Evolutionary conservation across 1,140 invertebrate genomes (phyloP), one percentile per base, ranked within the genome.

Genomic region (Solen grandis): DNA sequence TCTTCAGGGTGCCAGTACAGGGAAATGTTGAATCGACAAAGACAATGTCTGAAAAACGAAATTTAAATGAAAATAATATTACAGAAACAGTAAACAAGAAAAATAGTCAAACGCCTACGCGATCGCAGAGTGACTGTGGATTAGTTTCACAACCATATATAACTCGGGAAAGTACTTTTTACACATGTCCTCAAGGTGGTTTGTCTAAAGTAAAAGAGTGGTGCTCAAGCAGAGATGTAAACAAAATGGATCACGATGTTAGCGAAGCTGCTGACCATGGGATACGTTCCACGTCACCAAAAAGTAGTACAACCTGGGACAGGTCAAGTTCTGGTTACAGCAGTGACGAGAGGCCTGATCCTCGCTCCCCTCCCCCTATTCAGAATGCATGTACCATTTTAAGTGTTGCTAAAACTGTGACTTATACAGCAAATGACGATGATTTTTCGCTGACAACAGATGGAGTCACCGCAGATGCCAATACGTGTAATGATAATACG

Each of bases 301-400:
- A 73, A 57, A 80, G 77, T 50, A 80, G 65, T 27, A 65, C 69
- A 22, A 80, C 77, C 2, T 80, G 66, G 77, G 77, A 80, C 19
- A 36, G 77, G 29, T 70, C 65, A 22, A 80, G 77, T 52, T 80
- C 77, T 10, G 77, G 77, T 14, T 80, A 80, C 31, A 80, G 77
- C 50, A 80, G 77, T 65, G 77, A 80, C 25, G 77, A 80, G 35
- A 38, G 77, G 3, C 38, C 36, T 27, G 77, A 80, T 36, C 66
- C 77, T 29, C 36, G 66, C 5, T 80, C 77, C 25, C 77, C 77
- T 2, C 77, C 68, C 4, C 77, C 68, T 0, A 50, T 25, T 62
- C 75, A 5, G n/a, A 68, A 36, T 66, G 65, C 35, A 10, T 66
- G 59, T 63, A 29, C 41, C 2, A 66, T 60, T 52, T 41, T 76